phyloP scores from a whole-genome alignment of 2,888 invertebrate species.

The Exocentrus adspersus region DNA sequence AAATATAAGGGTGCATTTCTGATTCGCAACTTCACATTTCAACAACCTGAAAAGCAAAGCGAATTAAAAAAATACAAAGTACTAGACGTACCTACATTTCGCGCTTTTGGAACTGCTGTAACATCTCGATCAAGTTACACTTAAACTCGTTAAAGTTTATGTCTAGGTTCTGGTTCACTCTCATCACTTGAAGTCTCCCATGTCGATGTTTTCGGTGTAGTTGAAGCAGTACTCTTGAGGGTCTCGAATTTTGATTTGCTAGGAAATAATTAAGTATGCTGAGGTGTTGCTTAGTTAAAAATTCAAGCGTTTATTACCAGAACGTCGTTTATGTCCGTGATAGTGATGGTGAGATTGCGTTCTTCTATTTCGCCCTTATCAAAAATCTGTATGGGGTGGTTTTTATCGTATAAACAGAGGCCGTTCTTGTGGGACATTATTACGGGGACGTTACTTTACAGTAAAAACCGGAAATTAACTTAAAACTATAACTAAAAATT shows the following conservation, averaged over 20 bases:
- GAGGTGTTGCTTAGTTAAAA: too few species aligned
- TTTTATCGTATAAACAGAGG: conserved; percentile 45
- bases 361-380: conserved; percentile 40
- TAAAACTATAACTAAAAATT: not conserved
- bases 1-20: conserved; percentile 56
- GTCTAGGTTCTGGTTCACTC: conserved; percentile 57
- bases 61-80: conserved; percentile 1
- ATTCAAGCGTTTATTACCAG: conserved; percentile 44
- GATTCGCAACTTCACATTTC: conserved; percentile 50
- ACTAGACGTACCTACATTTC: conserved; percentile 55
- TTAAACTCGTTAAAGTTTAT: conserved; percentile 59
- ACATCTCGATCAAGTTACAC: conserved; percentile 57
- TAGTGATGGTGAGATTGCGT: conserved; percentile 42
- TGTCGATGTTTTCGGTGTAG: conserved; percentile 56
- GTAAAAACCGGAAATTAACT: too few species aligned
- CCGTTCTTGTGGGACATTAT: conserved; percentile 23
- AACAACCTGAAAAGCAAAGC: conserved; percentile 51
- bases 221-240: conserved; percentile 56
- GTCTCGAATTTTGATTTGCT: conserved; percentile 57
- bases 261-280: too few species aligned
- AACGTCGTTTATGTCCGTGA: conserved; percentile 42
- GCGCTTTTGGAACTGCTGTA: conserved; percentile 51
- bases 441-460: too few species aligned
- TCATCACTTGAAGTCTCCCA: conserved; percentile 55
- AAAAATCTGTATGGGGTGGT: conserved; percentile 41